phyloP scores from a whole-genome alignment of 2,888 invertebrate genomes.

The Hyalella azteca region DNA sequence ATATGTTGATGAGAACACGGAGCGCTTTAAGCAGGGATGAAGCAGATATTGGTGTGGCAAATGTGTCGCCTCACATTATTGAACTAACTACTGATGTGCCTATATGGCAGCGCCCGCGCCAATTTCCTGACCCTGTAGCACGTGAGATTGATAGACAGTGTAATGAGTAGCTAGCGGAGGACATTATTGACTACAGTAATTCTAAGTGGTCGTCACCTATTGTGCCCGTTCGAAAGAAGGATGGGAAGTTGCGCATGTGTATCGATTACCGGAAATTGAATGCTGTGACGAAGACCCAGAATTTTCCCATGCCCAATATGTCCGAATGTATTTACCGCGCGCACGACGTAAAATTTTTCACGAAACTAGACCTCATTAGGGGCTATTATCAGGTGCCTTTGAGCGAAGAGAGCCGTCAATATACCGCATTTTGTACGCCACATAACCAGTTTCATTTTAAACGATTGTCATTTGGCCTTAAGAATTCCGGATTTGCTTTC shows the following conservation, averaged over 20 bases:
- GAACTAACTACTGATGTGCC: not conserved
- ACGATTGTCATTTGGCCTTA: not conserved
- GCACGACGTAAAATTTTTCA: not conserved
- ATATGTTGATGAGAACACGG: no score
- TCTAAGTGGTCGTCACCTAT: not conserved
- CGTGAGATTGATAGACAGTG: not conserved
- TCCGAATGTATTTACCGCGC: not conserved
- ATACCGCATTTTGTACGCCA: not conserved
- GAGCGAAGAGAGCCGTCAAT: not conserved
- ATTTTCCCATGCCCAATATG: not conserved
- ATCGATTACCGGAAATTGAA: conserved; percentile 8
- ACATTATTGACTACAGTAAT: not conserved
- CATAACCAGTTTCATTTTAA: not conserved
- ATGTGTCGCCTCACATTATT: not conserved
- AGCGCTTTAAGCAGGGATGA: not conserved
- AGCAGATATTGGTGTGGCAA: not conserved
- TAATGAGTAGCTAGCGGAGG: not conserved
- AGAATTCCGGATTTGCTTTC: not conserved
- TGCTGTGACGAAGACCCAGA: not conserved
- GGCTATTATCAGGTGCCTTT: conserved; percentile 4
- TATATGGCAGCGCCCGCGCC: not conserved
- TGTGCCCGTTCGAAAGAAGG: not conserved
- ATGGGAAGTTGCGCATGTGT: not conserved
- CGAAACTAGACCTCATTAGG: not conserved
- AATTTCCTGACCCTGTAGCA: not conserved